Evolutionary conservation across 1,140 invertebrate genomes (phyloP).

Genomic region (Pseudomyrmex sp.): DNA sequence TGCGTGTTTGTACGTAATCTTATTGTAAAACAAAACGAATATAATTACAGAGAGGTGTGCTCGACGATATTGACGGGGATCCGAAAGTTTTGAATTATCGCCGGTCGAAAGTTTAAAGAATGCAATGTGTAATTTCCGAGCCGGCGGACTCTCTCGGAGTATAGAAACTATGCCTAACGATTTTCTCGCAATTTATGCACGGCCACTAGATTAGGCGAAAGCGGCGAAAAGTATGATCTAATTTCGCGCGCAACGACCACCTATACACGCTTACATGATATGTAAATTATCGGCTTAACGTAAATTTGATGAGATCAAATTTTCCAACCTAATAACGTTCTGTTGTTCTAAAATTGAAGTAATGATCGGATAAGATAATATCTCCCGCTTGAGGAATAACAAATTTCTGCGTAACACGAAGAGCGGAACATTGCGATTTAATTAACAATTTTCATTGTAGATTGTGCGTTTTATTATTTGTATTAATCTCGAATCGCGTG

Average conservation of each 20-base stretch:
- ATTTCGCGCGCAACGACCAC: conserved; percentile 43
- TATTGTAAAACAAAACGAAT: conserved; percentile 15
- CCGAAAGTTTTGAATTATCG: conserved; percentile 70
- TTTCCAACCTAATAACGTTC: not conserved
- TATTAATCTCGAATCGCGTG: not conserved
- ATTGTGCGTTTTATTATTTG: conserved; percentile 48
- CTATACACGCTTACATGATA: conserved; percentile 11
- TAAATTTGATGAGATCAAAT: conserved; percentile 48
- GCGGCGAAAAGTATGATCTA: conserved; percentile 58
- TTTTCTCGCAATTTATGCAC: conserved; percentile 70
- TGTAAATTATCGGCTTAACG: conserved; percentile 27
- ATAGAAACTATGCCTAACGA: conserved; percentile 69
- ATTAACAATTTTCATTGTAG: conserved; percentile 63
- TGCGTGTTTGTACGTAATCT: not conserved
- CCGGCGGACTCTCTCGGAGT: conserved; percentile 26
- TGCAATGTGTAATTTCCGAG: conserved; percentile 64
- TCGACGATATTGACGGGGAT: conserved; percentile 8
- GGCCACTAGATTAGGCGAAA: conserved; percentile 49
- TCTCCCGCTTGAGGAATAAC: not conserved
- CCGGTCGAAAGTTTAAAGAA: conserved; percentile 70
- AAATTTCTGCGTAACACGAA: not conserved
- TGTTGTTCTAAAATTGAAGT: conserved; percentile 13
- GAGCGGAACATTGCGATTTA: conserved; percentile 49
- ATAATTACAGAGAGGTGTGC: conserved; percentile 7
- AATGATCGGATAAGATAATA: conserved; percentile 47